Conservation (phyloP, 2,113 vertebrate genomes). For the Varanus salvator region DNA sequence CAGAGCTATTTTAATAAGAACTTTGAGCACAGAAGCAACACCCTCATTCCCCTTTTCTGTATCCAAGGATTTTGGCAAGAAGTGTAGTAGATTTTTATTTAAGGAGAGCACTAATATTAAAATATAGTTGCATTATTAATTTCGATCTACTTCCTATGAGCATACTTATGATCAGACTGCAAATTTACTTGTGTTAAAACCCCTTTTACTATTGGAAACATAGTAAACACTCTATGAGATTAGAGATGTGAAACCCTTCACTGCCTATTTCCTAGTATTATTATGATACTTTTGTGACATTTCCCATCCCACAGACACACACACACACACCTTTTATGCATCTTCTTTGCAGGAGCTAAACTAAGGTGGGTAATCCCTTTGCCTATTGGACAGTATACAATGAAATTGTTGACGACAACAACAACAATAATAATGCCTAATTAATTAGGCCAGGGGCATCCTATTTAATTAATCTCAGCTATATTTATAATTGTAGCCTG, state of each 20-base stretch:
- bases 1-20: neutral
- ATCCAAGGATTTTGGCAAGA: neutral
- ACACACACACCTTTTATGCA: neutral
- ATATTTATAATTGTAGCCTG: neutral
- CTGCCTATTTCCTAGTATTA: neutral
- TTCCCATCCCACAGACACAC: neutral
- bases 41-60: neutral
- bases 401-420: too few species aligned
- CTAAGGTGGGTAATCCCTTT: neutral
- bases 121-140: neutral
- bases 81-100: neutral
- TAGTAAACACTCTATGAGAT: neutral
- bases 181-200: neutral
- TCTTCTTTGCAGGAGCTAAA: neutral
- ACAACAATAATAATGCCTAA: neutral
- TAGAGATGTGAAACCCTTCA: neutral
- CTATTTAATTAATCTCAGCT: neutral
- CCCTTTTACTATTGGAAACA: neutral
- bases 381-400: too few species aligned
- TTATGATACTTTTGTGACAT: neutral
- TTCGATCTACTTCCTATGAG: neutral
- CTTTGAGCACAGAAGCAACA: neutral
- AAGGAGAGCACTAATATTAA: neutral
- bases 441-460: neutral
- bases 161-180: neutral